Percentiles rank a stretch among this genome's conserved stretches.
Conservation (phyloP, 2,113 vertebrate genomes). For the Eulacestoma nigropectus region DNA sequence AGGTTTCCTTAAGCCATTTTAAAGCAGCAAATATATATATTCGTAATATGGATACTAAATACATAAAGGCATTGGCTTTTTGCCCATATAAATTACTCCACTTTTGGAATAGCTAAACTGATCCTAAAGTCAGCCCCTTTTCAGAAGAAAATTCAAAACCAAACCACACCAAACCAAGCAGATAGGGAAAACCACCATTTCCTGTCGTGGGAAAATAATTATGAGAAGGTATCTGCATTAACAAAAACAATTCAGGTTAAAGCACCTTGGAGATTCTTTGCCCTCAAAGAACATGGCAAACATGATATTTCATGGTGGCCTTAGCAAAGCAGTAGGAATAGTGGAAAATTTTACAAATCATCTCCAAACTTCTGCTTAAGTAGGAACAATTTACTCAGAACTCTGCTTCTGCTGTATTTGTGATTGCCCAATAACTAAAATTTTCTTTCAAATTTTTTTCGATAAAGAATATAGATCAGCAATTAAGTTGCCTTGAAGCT, state of each 20-base stretch:
- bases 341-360: neutral
- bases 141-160: neutral
- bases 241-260: neutral
- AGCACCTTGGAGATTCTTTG: neutral
- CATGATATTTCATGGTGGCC: neutral
- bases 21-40: neutral
- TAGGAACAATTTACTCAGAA: neutral
- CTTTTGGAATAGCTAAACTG: neutral
- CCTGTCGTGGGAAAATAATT: neutral
- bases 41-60: neutral
- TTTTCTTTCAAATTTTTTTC: neutral
- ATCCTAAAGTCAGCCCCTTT: neutral
- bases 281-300: neutral
- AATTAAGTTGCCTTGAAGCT: neutral
- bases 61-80: fast-evolving
- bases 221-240: neutral
- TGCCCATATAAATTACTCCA: neutral
- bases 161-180: neutral
- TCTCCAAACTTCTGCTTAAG: neutral
- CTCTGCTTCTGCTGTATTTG: neutral
- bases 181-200: neutral
- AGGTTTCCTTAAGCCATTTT: neutral
- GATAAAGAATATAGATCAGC: neutral
- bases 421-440: neutral
- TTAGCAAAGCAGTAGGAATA: neutral